These are phyloP conservation scores for Cyclargus thomasi DNA, from an alignment of 1,140 invertebrate species.

Conservation along the genomic window DNA sequence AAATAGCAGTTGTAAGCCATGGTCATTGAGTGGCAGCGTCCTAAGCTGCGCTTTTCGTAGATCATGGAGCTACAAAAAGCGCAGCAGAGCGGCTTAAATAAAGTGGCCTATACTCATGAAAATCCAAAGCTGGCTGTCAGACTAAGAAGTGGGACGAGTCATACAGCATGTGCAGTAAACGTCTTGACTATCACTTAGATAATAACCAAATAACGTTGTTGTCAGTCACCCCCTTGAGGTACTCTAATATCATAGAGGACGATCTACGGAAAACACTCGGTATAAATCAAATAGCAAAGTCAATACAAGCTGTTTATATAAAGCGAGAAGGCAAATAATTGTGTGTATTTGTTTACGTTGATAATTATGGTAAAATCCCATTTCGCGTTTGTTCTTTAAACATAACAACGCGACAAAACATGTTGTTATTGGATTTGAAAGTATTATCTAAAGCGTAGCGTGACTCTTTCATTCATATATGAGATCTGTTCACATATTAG, in stretches of 20 bases:
- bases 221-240: not conserved
- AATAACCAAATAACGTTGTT: no score
- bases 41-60: no score
- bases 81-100: no score
- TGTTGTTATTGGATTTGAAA: constrained; percentile 18
- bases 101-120: no score
- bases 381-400: constrained; percentile 5
- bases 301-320: not conserved
- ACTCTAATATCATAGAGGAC: not conserved
- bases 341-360: not conserved
- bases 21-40: no score
- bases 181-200: no score
- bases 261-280: not conserved
- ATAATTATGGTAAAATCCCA: constrained; percentile 11
- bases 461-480: constrained; percentile 18
- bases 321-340: not conserved
- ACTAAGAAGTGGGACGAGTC: no score
- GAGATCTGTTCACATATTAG: no score
- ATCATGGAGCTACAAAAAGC: no score
- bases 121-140: no score
- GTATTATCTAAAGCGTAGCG: constrained; percentile 32
- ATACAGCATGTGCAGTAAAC: no score
- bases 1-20: no score
- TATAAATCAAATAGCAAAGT: constrained; percentile 1
- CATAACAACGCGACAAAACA: not conserved